phyloP scores from a whole-genome alignment of 2,797 vertebrate genomes.

The Poecilia wingei region DNA sequence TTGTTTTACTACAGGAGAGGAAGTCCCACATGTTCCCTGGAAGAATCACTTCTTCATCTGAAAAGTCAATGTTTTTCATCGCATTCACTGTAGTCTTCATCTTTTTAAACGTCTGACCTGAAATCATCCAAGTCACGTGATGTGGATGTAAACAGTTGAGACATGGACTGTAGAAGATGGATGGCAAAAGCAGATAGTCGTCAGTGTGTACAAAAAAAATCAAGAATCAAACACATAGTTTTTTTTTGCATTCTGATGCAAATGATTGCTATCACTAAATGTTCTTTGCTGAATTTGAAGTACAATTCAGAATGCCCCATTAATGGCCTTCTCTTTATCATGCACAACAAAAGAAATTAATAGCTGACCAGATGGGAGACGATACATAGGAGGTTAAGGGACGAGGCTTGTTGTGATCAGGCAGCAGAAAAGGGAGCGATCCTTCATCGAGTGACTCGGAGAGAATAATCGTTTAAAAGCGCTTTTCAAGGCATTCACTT shows the following conservation, averaged over 20 bases:
- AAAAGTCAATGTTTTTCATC: background rate
- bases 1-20: background rate
- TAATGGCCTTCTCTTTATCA: background rate
- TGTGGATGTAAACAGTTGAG: background rate
- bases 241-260: background rate
- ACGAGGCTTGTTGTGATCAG: slow-evolving; percentile 40
- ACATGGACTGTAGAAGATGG: background rate
- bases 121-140: background rate
- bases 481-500: slow-evolving; percentile 50
- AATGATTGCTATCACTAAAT: background rate
- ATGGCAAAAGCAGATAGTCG: background rate
- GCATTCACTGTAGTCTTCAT: background rate
- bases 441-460: slow-evolving; percentile 38
- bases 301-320: background rate
- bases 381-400: slow-evolving; percentile 1
- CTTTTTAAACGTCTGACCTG: background rate
- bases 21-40: background rate
- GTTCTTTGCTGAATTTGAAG: background rate
- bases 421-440: slow-evolving; percentile 24
- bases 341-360: background rate
- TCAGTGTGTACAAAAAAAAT: background rate
- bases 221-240: background rate
- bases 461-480: slow-evolving; percentile 59
- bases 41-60: background rate
- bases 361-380: background rate